phyloP scores from a whole-genome alignment of 2,113 vertebrate genomes.

The Lampris megalopsis region DNA sequence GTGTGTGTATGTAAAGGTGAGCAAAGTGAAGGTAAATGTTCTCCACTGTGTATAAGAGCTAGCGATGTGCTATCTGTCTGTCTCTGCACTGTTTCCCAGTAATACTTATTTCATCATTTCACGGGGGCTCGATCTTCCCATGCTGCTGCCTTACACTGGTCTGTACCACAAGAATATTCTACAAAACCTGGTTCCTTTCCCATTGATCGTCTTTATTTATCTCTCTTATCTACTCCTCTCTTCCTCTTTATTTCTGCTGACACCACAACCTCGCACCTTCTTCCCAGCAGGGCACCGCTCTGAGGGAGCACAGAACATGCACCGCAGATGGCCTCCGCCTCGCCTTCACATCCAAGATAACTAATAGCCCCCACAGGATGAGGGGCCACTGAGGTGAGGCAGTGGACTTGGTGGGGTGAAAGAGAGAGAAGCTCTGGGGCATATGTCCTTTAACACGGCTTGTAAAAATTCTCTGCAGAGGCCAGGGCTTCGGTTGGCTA shows the following conservation, averaged over 20 bases:
- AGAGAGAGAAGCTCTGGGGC: slow-evolving; percentile 40
- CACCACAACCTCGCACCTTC: slow-evolving; percentile 49
- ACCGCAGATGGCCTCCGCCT: slow-evolving; percentile 45
- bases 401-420: slow-evolving; percentile 30
- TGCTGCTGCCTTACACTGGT: no score
- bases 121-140: no score
- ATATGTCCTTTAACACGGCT: slow-evolving; percentile 13
- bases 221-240: slow-evolving; percentile 62
- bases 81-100: background rate
- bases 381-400: slow-evolving; percentile 42
- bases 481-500: slow-evolving; percentile 45
- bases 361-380: slow-evolving; percentile 68
- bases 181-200: slow-evolving; percentile 59
- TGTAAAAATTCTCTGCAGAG: slow-evolving; percentile 23
- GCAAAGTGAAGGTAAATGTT: no score
- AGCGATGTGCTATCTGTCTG: background rate
- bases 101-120: no score
- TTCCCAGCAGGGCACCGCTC: slow-evolving; percentile 49
- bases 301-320: slow-evolving; percentile 52
- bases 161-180: no score
- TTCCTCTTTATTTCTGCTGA: slow-evolving; percentile 65
- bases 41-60: no score
- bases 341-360: slow-evolving; percentile 57
- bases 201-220: slow-evolving; percentile 55
- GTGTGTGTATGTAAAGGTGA: background rate